phyloP scores from a whole-genome alignment of 23 tunicate species.

The Clavelina lepadiformis region DNA sequence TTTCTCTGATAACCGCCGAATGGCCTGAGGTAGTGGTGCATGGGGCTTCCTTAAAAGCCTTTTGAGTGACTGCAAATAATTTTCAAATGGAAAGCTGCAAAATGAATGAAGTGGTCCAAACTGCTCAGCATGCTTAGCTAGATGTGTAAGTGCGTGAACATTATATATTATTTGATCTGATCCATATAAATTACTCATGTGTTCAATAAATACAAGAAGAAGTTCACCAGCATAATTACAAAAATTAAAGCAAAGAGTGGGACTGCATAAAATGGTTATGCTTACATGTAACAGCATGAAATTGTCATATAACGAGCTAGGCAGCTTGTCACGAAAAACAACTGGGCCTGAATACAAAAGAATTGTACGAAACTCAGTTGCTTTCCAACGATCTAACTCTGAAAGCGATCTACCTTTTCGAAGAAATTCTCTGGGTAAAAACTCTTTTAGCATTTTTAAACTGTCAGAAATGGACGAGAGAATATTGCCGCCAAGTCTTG shows the following conservation, averaged over 20 bases:
- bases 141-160: conserved; percentile 29
- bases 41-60: conserved; percentile 12
- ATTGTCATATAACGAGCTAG: conserved; percentile 17
- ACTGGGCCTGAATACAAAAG: conserved; percentile 29
- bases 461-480: conserved; percentile 7
- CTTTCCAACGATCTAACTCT: conserved; percentile 49
- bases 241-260: not conserved
- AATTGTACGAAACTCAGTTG: conserved; percentile 38
- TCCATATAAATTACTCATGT: conserved; percentile 17
- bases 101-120: conserved; percentile 26
- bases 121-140: conserved; percentile 16
- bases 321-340: conserved; percentile 5
- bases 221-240: conserved; percentile 25
- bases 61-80: conserved; percentile 20
- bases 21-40: conserved; percentile 1
- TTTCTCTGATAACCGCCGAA: not conserved
- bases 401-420: conserved; percentile 28
- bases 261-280: conserved; percentile 4
- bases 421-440: conserved; percentile 25
- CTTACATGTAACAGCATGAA: conserved; percentile 36
- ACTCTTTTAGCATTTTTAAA: conserved; percentile 1
- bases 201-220: conserved; percentile 3
- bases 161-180: conserved; percentile 7
- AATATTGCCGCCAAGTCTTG: not conserved
- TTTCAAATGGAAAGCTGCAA: conserved; percentile 39